A percentile compares a stretch with the other conserved stretches of the same genome.
phyloP scores from a whole-genome alignment of 1,140 invertebrate species.

The Halotydeus destructor region DNA sequence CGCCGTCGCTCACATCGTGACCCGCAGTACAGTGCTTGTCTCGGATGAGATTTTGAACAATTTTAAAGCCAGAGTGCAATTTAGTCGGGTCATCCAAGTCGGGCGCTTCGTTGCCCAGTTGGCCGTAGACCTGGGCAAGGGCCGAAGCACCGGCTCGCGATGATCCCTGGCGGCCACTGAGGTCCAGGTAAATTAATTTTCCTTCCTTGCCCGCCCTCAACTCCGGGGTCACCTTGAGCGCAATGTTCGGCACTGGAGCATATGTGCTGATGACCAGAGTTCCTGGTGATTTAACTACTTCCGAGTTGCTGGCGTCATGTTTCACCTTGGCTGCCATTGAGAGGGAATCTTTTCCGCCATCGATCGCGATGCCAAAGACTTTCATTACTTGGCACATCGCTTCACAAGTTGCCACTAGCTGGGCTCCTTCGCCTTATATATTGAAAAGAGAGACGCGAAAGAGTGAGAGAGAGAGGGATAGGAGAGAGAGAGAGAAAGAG shows the following conservation, averaged over 20 bases:
- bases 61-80: slow-evolving; percentile 50
- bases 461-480: neutral
- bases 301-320: slow-evolving; percentile 33
- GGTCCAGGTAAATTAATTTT: slow-evolving; percentile 42
- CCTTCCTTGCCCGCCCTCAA: slow-evolving; percentile 41
- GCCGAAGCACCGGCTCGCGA: slow-evolving; percentile 67
- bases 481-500: neutral
- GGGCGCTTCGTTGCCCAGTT: slow-evolving; percentile 55
- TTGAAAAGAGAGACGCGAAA: neutral
- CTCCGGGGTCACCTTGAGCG: slow-evolving; percentile 57
- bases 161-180: slow-evolving; percentile 24
- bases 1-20: slow-evolving; percentile 92
- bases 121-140: slow-evolving; percentile 66
- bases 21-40: slow-evolving; percentile 55
- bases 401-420: slow-evolving; percentile 58
- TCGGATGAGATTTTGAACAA: slow-evolving; percentile 57
- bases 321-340: slow-evolving; percentile 82
- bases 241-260: slow-evolving; percentile 73
- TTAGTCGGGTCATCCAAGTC: slow-evolving; percentile 47
- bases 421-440: slow-evolving; percentile 51
- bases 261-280: slow-evolving; percentile 89
- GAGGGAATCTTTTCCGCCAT: slow-evolving; percentile 92
- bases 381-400: slow-evolving; percentile 71
- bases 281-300: slow-evolving; percentile 26
- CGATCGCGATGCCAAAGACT: slow-evolving; percentile 70